Conservation (phyloP, 2,113 vertebrate species). For the Grantiella picta region DNA sequence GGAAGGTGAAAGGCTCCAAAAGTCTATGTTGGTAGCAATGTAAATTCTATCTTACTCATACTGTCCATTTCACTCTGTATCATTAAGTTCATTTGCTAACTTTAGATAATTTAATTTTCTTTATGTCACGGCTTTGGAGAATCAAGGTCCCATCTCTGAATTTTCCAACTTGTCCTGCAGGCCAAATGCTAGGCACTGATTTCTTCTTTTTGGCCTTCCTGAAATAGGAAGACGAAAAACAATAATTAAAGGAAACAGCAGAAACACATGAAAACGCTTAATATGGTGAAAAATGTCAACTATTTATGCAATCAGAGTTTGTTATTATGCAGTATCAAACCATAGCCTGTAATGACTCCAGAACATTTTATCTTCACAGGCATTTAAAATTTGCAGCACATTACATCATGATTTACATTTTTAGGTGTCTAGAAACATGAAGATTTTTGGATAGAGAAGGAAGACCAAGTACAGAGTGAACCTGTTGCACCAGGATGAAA, state of each 20-base stretch:
- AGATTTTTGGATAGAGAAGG: background rate
- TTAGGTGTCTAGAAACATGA: background rate
- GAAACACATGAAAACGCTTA: background rate
- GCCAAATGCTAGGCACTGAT: constrained; percentile 66
- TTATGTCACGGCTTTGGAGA: constrained; percentile 84
- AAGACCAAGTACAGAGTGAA: background rate
- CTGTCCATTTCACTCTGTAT: background rate
- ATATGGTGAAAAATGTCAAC: background rate
- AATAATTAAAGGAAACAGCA: background rate
- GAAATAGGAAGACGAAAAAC: background rate
- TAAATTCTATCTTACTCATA: background rate
- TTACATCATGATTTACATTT: background rate
- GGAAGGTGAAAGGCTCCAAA: background rate
- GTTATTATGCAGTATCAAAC: background rate
- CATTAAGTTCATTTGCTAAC: constrained; percentile 60
- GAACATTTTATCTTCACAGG: background rate
- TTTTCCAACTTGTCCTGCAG: constrained; percentile 85
- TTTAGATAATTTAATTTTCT: constrained; percentile 85
- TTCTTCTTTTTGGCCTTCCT: constrained; percentile 80
- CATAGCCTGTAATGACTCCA: background rate
- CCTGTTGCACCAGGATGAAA: background rate
- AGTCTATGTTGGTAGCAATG: background rate
- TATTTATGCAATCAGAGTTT: background rate
- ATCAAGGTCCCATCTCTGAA: constrained; percentile 91
- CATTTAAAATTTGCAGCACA: background rate